Evolutionary conservation across 2,888 invertebrate species (phyloP), one percentile per base, ranked within the genome.

Genomic region (Drosophila meridionalis): DNA sequence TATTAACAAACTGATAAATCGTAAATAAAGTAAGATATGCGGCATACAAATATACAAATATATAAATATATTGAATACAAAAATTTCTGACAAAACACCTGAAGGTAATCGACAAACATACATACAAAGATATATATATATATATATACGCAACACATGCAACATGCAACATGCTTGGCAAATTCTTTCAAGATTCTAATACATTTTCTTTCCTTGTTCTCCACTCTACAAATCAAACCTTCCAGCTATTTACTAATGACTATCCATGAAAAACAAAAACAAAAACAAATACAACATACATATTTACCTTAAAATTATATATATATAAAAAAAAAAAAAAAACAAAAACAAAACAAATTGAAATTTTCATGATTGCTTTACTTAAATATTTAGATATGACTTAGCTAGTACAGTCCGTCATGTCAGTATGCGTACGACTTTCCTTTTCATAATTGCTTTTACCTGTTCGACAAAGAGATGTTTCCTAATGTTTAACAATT

Each of bases 401-500:
- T 26, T 52, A 52, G 36, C 52, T 52, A 52, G 52, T 36, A 58
- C 63, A 57, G 47, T 38, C 47, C 20, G 11, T 57, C 28, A 40
- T 30, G 55, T 45, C 34, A 60, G 48, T 65, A 38, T 50, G 62
- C 55, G 28, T 62, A 57, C 43, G 48, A 75, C 61, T 67, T 69
- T 70, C 69, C 45, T 66, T 71, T 72, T 57, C 26, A 60, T 55
- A 70, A 59, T 72, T 70, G 77, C 83, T 85, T 87, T 82, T 72
- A 71, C 68, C 83, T 71, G 62, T 76, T 67, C 70, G 66, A 69
- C 72, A 72, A 57, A 63, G 61, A 66, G 61, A 63, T 71, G 69
- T 89, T 89, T 85, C 84, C 87, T 83, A 85, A 87, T 75, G 61
- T 82, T 87, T 76, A 82, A 72, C 72, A 80, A 82, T 70, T 89